Evolutionary conservation across 2,113 vertebrate genomes (phyloP).

Genomic region (Oryzias melastigma): DNA sequence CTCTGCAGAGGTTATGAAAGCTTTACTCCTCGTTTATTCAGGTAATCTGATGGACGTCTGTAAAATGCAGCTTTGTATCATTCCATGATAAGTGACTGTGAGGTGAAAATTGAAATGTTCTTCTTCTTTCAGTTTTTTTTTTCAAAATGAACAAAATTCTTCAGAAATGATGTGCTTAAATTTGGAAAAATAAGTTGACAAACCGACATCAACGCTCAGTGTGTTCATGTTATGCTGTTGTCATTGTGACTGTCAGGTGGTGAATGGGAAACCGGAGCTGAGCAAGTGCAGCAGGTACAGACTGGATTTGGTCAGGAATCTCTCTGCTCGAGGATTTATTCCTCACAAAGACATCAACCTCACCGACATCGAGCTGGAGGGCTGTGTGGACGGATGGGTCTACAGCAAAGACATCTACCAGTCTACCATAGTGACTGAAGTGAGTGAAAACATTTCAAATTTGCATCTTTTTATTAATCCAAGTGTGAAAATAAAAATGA

Average conservation of each 20-base stretch:
- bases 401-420: slow-evolving; percentile 72
- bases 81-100: too few species aligned
- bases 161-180: too few species aligned
- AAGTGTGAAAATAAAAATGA: neutral
- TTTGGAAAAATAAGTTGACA: too few species aligned
- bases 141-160: too few species aligned
- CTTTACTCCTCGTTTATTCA: too few species aligned
- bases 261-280: slow-evolving; percentile 48
- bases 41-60: too few species aligned
- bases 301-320: slow-evolving; percentile 62
- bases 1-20: neutral
- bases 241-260: slow-evolving; percentile 23
- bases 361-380: slow-evolving; percentile 60
- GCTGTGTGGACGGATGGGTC: slow-evolving; percentile 69
- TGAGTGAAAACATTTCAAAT: neutral
- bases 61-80: too few species aligned
- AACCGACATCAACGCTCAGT: neutral
- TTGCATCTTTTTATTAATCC: neutral
- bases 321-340: slow-evolving; percentile 51
- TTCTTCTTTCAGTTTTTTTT: too few species aligned
- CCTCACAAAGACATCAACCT: slow-evolving; percentile 65
- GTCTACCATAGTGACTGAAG: slow-evolving; percentile 73
- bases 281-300: slow-evolving; percentile 72
- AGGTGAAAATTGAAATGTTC: too few species aligned
- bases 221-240: neutral